phyloP scores from a whole-genome alignment of 30 jellyfish, hydroid and myxozoan genomes.

The Aurelia aurita complex sp. Pacific region DNA sequence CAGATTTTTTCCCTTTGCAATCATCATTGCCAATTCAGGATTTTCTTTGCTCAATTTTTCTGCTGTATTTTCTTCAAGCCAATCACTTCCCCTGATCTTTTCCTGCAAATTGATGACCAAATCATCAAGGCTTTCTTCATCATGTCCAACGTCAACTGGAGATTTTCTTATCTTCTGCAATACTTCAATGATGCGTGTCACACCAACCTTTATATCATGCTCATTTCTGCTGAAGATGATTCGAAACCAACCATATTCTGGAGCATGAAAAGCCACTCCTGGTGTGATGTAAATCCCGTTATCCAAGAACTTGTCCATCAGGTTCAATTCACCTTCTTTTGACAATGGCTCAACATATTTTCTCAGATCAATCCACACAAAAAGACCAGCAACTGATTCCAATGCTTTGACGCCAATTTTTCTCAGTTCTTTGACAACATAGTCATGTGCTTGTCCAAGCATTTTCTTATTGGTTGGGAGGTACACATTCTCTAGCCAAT shows the following conservation, averaged over 20 bases:
- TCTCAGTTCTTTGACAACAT: slow-evolving; percentile 36
- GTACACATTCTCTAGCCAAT: slow-evolving; percentile 69
- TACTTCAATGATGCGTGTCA: slow-evolving; percentile 32
- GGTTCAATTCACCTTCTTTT: slow-evolving; percentile 57
- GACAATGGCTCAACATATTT: slow-evolving; percentile 19
- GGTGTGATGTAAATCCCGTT: slow-evolving; percentile 70
- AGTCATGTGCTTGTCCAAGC: slow-evolving; percentile 26
- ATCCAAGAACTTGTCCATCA: slow-evolving; percentile 53
- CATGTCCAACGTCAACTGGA: background rate
- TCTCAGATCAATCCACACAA: slow-evolving; percentile 70
- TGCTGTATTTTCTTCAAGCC: slow-evolving; percentile 83
- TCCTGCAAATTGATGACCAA: slow-evolving; percentile 53
- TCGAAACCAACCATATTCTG: slow-evolving; percentile 86
- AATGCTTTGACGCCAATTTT: slow-evolving; percentile 21
- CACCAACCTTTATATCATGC: slow-evolving; percentile 20
- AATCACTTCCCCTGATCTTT: slow-evolving; percentile 51
- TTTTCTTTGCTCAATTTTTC: slow-evolving; percentile 83
- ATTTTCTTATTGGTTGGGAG: slow-evolving; percentile 47
- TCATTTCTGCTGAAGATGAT: slow-evolving; percentile 41
- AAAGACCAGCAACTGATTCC: slow-evolving; percentile 60
- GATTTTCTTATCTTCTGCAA: slow-evolving; percentile 1
- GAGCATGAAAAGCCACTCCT: slow-evolving; percentile 62
- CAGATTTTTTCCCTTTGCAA: background rate
- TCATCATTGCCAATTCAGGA: slow-evolving; percentile 69
- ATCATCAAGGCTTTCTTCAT: slow-evolving; percentile 43